Evolutionary conservation across 2,797 vertebrate genomes (phyloP), one percentile per base, ranked within the genome.

Genomic region (Galago senegalensis): DNA sequence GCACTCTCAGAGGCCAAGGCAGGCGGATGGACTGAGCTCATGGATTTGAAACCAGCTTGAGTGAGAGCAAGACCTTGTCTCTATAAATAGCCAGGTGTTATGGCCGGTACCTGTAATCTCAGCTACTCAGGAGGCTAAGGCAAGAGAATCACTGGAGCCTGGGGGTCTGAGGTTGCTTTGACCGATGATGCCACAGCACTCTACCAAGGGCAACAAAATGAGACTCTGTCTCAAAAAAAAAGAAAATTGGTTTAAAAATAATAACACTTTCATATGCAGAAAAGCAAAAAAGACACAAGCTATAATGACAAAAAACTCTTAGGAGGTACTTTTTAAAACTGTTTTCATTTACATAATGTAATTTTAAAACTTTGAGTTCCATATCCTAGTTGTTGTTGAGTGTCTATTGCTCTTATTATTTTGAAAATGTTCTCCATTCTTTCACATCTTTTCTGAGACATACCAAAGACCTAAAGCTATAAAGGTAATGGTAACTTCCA

Each of bases 371-470:
- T 65, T 43, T 81, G 53, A 63, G 17, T 88, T 77, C 31, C 16
- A 49, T 94, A 82, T 16, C n/a, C n/a, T 77, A 84, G 34, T 58
- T 67, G 58, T 85, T 87, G 53, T 89, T 93, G 29, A 93, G 60
- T 65, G 14, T 80, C 53, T 92, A 31, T 18, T 89, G 31, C 40
- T 89, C 27, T 83, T 58, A 91, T 1, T 82, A 14, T 82, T 93
- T 93, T 94, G 61, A 77, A 91, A 82, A 91, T 60, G n/a, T 20
- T 76, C 69, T 67, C 80, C 83, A 84, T 40, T 82, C 37, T 91
- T 80, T n/a, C 63, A 81, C n/a, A 23, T 69, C 63, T 89, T 77
- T 46, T 69, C 69, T 73, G 81, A 89, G n/a, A 91, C 63, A 25
- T 25, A 95, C 0, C 34, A 89, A 82, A 82, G 86, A 86, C 37